Evolutionary conservation across 2,888 invertebrate species (phyloP).

Genomic region (Eristalis pertinax): DNA sequence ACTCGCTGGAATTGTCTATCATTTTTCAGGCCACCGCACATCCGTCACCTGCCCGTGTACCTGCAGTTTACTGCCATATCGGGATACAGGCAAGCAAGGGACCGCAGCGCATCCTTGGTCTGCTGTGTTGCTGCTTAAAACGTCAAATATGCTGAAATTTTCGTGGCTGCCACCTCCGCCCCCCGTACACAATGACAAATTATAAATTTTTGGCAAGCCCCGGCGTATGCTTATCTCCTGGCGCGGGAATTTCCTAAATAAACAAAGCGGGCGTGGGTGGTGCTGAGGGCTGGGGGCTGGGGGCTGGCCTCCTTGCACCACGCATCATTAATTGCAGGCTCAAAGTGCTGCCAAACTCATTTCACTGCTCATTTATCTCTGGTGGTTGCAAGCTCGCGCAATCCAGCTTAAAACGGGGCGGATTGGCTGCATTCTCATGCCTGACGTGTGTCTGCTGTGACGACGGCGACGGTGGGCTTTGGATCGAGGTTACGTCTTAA

Average conservation of each 20-base stretch:
- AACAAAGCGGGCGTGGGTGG: conserved; percentile 18
- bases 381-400: conserved; percentile 9
- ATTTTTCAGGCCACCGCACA: conserved; percentile 60
- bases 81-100: conserved; percentile 25
- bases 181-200: conserved; percentile 60
- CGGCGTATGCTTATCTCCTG: conserved; percentile 54
- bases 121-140: conserved; percentile 35
- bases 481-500: conserved; percentile 56
- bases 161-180: conserved; percentile 3
- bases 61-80: not conserved
- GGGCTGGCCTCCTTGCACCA: conserved; percentile 47
- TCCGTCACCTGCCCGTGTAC: conserved; percentile 36
- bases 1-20: conserved; percentile 40
- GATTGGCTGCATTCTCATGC: conserved; percentile 52
- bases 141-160: conserved; percentile 57
- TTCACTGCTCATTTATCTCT: conserved; percentile 72
- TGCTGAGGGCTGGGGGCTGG: not conserved
- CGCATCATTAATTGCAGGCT: conserved; percentile 73
- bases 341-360: conserved; percentile 70
- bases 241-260: conserved; percentile 62
- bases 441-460: conserved; percentile 60
- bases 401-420: not conserved
- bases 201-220: conserved; percentile 65
- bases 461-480: conserved; percentile 14
- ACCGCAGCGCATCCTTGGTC: conserved; percentile 49